Evolutionary conservation across 2,888 invertebrate genomes (phyloP).

Genomic region (Hofmannophila pseudospretella): DNA sequence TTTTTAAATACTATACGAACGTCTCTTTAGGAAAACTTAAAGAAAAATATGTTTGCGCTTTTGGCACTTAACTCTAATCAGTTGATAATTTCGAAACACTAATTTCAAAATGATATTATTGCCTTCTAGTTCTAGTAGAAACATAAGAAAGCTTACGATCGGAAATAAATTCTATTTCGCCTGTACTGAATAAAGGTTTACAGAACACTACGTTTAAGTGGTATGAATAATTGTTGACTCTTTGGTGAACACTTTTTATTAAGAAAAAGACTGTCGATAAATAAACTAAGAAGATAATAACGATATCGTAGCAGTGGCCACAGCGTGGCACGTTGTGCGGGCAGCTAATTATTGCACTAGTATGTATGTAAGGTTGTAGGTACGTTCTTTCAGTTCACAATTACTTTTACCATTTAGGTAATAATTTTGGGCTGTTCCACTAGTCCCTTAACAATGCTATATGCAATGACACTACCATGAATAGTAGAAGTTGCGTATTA

Average conservation of each 20-base stretch:
- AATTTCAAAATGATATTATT: constrained; percentile 6
- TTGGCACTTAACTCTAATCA: constrained; percentile 69
- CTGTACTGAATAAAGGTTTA: neutral
- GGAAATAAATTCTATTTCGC: neutral
- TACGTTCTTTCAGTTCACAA: too few species aligned
- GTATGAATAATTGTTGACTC: neutral
- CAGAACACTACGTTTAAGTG: neutral
- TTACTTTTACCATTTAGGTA: too few species aligned
- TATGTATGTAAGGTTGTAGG: too few species aligned
- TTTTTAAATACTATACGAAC: constrained; percentile 70
- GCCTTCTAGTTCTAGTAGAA: neutral
- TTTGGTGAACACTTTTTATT: neutral
- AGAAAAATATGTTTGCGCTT: constrained; percentile 57
- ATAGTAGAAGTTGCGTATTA: too few species aligned
- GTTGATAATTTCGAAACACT: constrained; percentile 22
- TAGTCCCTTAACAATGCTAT: too few species aligned
- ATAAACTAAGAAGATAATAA: too few species aligned
- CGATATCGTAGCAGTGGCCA: too few species aligned
- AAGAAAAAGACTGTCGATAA: too few species aligned
- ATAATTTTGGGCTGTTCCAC: too few species aligned
- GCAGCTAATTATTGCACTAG: too few species aligned
- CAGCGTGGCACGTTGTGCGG: too few species aligned
- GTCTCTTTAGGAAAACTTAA: constrained; percentile 63
- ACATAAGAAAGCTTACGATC: neutral
- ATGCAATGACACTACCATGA: too few species aligned